Evolutionary conservation across 2,797 vertebrate genomes (phyloP).

Genomic region (Smutsia gigantea): DNA sequence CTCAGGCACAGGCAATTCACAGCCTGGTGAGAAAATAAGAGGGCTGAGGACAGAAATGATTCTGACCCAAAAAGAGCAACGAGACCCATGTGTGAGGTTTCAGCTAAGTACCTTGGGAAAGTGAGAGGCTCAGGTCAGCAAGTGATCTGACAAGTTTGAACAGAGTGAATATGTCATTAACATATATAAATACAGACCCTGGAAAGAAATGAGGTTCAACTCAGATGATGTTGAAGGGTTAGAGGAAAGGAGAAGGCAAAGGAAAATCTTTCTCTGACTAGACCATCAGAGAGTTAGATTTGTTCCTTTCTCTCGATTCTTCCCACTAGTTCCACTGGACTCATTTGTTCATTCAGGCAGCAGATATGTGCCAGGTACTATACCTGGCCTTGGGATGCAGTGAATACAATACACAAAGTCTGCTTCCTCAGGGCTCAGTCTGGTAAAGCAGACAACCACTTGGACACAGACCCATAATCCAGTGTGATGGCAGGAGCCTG

Average conservation of each 20-base stretch:
- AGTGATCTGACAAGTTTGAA: background rate
- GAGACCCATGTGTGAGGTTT: background rate
- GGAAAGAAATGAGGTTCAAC: constrained; percentile 9
- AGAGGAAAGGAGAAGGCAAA: background rate
- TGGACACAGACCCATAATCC: background rate
- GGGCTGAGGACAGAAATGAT: background rate
- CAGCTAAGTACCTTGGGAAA: background rate
- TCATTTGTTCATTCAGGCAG: background rate
- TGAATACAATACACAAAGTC: background rate
- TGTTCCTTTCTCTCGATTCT: background rate
- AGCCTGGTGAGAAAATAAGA: constrained; percentile 36
- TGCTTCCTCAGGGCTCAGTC: background rate
- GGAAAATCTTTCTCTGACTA: background rate
- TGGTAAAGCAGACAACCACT: background rate
- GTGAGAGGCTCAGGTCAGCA: constrained; percentile 16
- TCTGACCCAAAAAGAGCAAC: constrained; percentile 18
- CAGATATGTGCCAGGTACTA: background rate
- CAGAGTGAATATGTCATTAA: background rate
- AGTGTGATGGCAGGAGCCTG: background rate
- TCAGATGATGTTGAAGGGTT: background rate
- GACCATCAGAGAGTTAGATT: background rate
- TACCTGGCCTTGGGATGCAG: background rate
- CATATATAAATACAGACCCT: background rate
- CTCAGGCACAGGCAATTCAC: background rate
- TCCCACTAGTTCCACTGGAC: background rate